Percentiles rank a stretch among this genome's conserved stretches.
Evolutionary conservation across 2,113 vertebrate genomes (phyloP).

Genomic region (Oncorhynchus gorbuscha): DNA sequence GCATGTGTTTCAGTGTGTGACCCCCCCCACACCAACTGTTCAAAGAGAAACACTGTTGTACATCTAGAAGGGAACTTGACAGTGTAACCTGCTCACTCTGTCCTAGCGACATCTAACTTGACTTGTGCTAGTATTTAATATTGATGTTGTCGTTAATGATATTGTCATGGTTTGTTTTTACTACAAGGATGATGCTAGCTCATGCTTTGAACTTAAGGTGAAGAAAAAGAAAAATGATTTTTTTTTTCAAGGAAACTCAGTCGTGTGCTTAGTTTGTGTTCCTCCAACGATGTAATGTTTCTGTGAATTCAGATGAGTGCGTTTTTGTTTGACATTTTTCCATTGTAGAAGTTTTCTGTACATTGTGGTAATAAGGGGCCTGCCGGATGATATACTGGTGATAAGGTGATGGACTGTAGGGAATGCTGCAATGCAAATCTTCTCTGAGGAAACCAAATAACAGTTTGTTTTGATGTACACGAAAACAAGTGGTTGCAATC

Average conservation of each 20-base stretch:
- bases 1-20: not conserved
- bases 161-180: slow-evolving; percentile 19
- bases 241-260: slow-evolving; percentile 34
- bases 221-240: not conserved
- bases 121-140: slow-evolving; percentile 14
- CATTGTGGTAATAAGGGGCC: slow-evolving; percentile 34
- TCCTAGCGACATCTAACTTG: not conserved
- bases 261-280: slow-evolving; percentile 2
- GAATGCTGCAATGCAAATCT: slow-evolving; percentile 27
- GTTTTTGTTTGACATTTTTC: not conserved
- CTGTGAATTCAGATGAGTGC: slow-evolving; percentile 18
- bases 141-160: not conserved
- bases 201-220: not conserved
- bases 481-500: slow-evolving; percentile 15
- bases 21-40: not conserved
- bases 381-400: slow-evolving; percentile 26
- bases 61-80: slow-evolving; percentile 5
- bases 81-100: not conserved
- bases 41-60: not conserved
- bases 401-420: slow-evolving; percentile 30
- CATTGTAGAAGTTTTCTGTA: slow-evolving; percentile 21
- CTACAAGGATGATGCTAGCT: slow-evolving; percentile 5
- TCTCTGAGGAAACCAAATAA: slow-evolving; percentile 6
- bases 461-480: not conserved
- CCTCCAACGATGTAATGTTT: slow-evolving; percentile 10